Base-by-base conservation (phyloP, 2,888 invertebrate genomes). In the Boloria euphrosyne region DNA sequence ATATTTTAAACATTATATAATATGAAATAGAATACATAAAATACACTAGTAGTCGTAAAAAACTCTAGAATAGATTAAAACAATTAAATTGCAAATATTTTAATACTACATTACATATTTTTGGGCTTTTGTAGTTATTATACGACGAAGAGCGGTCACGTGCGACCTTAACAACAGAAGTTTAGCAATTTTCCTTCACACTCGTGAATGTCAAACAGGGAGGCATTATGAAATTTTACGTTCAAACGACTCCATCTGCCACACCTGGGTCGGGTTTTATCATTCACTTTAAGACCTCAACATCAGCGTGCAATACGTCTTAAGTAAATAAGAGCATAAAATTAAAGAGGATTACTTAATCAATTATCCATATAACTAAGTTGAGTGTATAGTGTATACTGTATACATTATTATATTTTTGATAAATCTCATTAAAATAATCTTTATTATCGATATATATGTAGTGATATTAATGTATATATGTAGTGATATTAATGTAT, bases 121-220 rank as follows among this genome's bases (percentile, higher is more conserved):
- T 47, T 16, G 47, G 16, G 22, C 13, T 49, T 47, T 27, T 59
- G 31, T 59, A 22, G 55, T 57, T 57, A 57, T 57, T 47, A 47
- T 49, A 59, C 22, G 49, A 44, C 47, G 46, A 62, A 75, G 75
- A 74, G 71, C 64, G 69, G 82, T 81, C 86, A 87, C 86, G 86
- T 82, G 72, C 81, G 69, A 70, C 74, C 74, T 77, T 87, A 85
- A 86, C 83, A 82, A 81, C 81, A 76, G 71, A 87, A 87, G 80
- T 86, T 86, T 78, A 69, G 74, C 76, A 73, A 79, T 76, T 74
- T 73, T 74, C 67, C 74, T 73, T 72, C 73, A 72, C 72, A 76
- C 74, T 73, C 72, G 67, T 76, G 75, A 76, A 77, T 78, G 74
- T 78, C 71, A 72, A 73, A 68, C 69, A 66, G 64, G 66, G 67